phyloP scores from a whole-genome alignment of 2,113 vertebrate genomes.

The Scalopus aquaticus region DNA sequence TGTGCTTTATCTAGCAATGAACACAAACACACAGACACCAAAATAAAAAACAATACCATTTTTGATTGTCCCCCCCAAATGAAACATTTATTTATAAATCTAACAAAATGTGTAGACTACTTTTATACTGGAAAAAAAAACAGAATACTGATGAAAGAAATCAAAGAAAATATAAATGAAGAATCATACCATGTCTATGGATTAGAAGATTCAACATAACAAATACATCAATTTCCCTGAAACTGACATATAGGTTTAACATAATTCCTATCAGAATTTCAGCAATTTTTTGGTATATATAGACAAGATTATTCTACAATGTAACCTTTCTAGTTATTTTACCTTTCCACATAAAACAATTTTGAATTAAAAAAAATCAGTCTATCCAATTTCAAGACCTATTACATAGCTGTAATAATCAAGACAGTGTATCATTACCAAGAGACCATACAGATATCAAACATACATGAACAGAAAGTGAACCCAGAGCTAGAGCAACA shows the following conservation, averaged over 20 bases:
- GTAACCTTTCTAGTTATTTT: background rate
- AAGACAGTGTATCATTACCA: background rate
- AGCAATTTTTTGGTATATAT: background rate
- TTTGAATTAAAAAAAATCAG: background rate
- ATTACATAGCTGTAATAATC: background rate
- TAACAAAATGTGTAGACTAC: background rate
- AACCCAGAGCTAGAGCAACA: background rate
- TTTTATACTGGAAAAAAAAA: background rate
- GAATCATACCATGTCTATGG: background rate
- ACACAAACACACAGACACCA: background rate
- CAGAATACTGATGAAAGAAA: background rate
- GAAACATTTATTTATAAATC: too few relatives aligned
- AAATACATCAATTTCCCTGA: background rate
- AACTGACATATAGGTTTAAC: background rate
- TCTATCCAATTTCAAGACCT: background rate
- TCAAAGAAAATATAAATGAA: background rate
- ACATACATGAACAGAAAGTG: background rate
- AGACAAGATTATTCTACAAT: background rate
- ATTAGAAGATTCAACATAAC: background rate
- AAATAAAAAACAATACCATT: background rate
- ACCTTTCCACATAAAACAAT: background rate
- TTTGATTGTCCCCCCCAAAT: background rate
- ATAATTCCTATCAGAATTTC: background rate
- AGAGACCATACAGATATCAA: background rate
- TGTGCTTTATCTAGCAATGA: background rate